phyloP scores from a whole-genome alignment of 2,797 vertebrate species.

The Vespertilio murinus region DNA sequence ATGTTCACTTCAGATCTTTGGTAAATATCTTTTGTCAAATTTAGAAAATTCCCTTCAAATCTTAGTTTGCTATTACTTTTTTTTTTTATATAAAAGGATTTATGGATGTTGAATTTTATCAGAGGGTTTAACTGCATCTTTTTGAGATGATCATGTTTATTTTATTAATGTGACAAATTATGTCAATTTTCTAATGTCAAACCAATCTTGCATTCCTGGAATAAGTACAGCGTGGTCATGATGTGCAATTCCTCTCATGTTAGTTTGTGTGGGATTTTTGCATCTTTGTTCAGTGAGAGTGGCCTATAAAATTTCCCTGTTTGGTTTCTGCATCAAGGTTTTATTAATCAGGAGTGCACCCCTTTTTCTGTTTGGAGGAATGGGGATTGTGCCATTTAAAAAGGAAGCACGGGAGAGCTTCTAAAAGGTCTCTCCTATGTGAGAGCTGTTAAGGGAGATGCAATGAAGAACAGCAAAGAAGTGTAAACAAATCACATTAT shows the following conservation, averaged over 20 bases:
- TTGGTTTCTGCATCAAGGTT: neutral
- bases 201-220: neutral
- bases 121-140: neutral
- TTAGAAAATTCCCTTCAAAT: neutral
- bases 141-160: neutral
- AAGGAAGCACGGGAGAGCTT: neutral
- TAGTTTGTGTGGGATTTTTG: neutral
- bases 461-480: neutral
- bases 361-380: neutral
- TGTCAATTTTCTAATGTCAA: neutral
- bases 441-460: neutral
- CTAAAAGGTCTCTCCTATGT: neutral
- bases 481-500: neutral
- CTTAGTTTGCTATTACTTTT: conserved; percentile 2
- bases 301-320: neutral
- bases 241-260: neutral
- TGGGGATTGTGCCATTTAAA: neutral
- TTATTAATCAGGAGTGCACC: neutral
- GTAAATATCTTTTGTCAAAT: conserved; percentile 12
- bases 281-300: neutral
- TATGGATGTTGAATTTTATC: neutral
- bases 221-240: neutral
- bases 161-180: conserved; percentile 12
- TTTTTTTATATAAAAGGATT: neutral
- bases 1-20: neutral